These are phyloP conservation scores for Xestia rhomboidea DNA, from an alignment of 2,888 invertebrate genomes.

Conservation along the genomic window DNA sequence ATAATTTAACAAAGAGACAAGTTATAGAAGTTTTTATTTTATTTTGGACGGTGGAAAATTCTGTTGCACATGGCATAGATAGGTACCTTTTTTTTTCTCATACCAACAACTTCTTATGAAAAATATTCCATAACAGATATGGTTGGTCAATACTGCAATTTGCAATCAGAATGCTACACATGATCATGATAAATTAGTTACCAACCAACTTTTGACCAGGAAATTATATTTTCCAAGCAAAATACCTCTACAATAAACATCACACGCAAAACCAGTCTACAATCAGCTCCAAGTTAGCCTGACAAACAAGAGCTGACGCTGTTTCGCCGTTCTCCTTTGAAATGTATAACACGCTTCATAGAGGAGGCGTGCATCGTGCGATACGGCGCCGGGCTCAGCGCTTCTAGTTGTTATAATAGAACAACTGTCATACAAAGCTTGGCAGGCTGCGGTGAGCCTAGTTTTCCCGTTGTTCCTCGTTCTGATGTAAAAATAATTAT, in stretches of 20 bases:
- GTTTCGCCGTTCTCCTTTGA: constrained; percentile 35
- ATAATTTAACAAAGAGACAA: no score
- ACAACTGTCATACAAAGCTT: constrained; percentile 34
- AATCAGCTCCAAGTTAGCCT: constrained; percentile 7
- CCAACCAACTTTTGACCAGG: background rate
- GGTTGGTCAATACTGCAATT: background rate
- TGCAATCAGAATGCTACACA: constrained; percentile 4
- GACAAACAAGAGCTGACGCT: constrained; percentile 15
- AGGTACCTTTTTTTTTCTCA: no score
- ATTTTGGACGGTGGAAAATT: background rate
- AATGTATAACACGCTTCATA: constrained; percentile 3
- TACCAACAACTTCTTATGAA: background rate
- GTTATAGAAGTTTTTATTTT: no score
- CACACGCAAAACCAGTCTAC: background rate
- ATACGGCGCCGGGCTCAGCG: constrained; percentile 12
- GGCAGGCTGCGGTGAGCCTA: constrained; percentile 1
- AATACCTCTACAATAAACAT: background rate
- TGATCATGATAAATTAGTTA: background rate
- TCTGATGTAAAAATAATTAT: background rate
- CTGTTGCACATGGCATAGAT: no score
- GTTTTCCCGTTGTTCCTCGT: background rate
- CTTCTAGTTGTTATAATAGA: constrained; percentile 15
- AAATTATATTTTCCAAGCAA: background rate
- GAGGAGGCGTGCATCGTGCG: background rate
- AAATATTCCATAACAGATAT: background rate